Evolutionary conservation across 2,888 invertebrate genomes (phyloP).

Genomic region (Microplitis deprimator): DNA sequence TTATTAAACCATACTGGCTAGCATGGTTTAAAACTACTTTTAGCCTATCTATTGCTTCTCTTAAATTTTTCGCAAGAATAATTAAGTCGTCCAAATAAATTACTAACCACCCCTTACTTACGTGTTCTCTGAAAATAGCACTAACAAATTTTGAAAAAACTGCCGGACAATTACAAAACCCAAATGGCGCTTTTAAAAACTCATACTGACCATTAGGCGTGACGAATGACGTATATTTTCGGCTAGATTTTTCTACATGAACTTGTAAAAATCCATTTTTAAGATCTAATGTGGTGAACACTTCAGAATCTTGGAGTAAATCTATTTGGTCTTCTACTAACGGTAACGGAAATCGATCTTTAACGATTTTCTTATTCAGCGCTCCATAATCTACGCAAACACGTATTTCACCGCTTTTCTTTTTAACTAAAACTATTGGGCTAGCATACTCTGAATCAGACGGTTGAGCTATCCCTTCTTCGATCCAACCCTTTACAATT

Average conservation of each 20-base stretch:
- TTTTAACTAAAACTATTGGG: conserved; percentile 52
- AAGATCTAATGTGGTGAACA: conserved; percentile 50
- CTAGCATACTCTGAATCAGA: conserved; percentile 58
- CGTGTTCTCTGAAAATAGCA: conserved; percentile 46
- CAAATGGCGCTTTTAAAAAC: too few species aligned
- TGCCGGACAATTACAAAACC: too few species aligned
- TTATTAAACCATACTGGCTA: conserved; percentile 25
- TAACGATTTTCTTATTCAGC: conserved; percentile 60
- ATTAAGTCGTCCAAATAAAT: conserved; percentile 43
- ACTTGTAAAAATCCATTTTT: too few species aligned
- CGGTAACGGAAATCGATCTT: conserved; percentile 49
- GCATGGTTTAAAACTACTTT: conserved; percentile 22
- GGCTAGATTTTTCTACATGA: too few species aligned
- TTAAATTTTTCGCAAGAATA: conserved; percentile 21
- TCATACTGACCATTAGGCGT: too few species aligned
- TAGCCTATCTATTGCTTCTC: conserved; percentile 28
- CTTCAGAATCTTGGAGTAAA: conserved; percentile 35
- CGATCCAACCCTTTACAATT: conserved; percentile 56
- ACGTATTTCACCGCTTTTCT: conserved; percentile 51
- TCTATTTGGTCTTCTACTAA: conserved; percentile 45
- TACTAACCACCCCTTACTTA: conserved; percentile 25
- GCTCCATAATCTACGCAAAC: conserved; percentile 65
- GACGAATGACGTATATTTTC: too few species aligned
- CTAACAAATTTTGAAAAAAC: conserved; percentile 46
- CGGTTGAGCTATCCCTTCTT: conserved; percentile 53